Evolutionary conservation across 2,888 invertebrate genomes (phyloP), one percentile per base, ranked within the genome.

Genomic region (Steinernema carpocapsae): DNA sequence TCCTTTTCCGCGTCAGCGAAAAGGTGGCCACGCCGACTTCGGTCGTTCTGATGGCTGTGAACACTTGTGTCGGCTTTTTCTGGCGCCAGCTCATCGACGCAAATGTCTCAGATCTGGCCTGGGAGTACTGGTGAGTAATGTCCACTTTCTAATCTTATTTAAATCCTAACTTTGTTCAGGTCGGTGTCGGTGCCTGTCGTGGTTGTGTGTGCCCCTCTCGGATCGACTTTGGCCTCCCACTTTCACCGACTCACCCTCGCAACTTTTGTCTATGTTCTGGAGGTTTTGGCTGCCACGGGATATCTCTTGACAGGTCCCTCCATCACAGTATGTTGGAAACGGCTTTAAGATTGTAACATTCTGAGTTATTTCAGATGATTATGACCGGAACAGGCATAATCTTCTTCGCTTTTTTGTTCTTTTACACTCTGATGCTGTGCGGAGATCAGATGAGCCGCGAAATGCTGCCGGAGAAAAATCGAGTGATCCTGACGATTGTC

Each of bases 21-120:
- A 82, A 82, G 71, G 76, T 80, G n/a, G 82, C 82, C 42, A 82
- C 81, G 24, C 81, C 81, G n/a, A 81, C 81, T 0, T 80, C 79
- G 1, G 82, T 82, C 4, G 75, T 82, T 24, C 75, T 82, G 19
- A 82, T 82, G 82, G 82, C 81, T 4, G 45, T 59, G 19, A 73
- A 73, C 52, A 75, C 75, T 14, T 24, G 43, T 10, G 56, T 75
- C 12, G 75, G 75, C 52, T 78, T 73, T 46, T 81, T 76, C 76
- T 74, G 81, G 51, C 73, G 77, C 3, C 73, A 78, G 24, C 52
- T 71, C 4, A 71, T 71, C 14, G 42, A 42, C 42, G 46, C 22
- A 22, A 19, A 71, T 26, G 71, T 71, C 6, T 45, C 45, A 12
- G 19, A 42, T 19, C n/a, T 71, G 14, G 71, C 71, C 10, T 71